Base-by-base conservation (phyloP, 2,113 vertebrate genomes). In the Passerina amoena region DNA sequence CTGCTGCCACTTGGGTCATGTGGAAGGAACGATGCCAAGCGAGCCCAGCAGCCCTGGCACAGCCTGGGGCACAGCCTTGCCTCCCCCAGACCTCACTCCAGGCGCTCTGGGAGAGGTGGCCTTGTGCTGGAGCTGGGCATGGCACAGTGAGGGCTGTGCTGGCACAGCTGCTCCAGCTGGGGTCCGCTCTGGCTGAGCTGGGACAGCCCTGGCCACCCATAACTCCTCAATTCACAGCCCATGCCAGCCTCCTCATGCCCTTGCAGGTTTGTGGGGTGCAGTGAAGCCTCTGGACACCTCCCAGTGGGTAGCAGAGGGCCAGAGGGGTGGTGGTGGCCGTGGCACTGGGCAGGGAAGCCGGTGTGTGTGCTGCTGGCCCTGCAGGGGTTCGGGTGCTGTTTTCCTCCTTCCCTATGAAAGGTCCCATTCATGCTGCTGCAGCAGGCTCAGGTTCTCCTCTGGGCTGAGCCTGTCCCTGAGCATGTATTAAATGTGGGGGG, bases 401-500 rank as follows among this genome's bases (percentile, higher is more conserved):
- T 96, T 94, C 48, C 79, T 93, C 23, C 56, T 37, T 2, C 22
- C 21, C 8, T 77, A 92, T 90, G 94, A 97, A 97, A 96, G 91
- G 82, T 88, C 68, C 72, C 65, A 93, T 96, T 96, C 87, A 95
- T 88, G 18, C 56, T 0, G 1, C 30, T 77, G 81, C 54, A 56
- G 90, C 73, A n/a, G 64, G 89, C 94, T 96, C 89, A 86, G 84
- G 91, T 94, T 97, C 91, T 90, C 61, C 0, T 89, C 91, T 83
- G 95, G 91, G 89, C 94, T 71, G 60, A 88, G 92, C 81, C 2
- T 48, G 94, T 92, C 94, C 91, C 95, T 13, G 65, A 85, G 76
- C 57, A 4, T 64, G 78, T 20, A 78, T 93, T 93, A 94, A 92
- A 72, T 84, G 81, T 8, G 5, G 82, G 88, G 88, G 95, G 92